Percentiles rank a stretch among this genome's conserved stretches.
Conservation (phyloP, 2,888 invertebrate genomes). For the Polyommatus icarus region DNA sequence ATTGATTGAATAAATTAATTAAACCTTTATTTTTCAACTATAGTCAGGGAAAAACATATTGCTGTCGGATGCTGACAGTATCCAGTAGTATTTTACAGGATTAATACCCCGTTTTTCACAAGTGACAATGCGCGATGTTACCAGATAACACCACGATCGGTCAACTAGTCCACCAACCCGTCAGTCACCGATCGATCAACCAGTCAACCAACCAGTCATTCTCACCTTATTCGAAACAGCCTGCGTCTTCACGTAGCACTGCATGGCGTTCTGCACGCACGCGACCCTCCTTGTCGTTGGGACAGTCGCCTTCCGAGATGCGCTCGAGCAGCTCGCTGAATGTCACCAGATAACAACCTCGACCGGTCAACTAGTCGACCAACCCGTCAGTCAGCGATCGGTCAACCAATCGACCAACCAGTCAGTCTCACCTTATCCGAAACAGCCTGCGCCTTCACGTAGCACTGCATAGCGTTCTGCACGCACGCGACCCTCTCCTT, state of each 20-base stretch:
- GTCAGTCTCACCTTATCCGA: slow-evolving; percentile 79
- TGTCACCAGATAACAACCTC: slow-evolving; percentile 70
- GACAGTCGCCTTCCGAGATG: slow-evolving; percentile 39
- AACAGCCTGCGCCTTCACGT: slow-evolving; percentile 73
- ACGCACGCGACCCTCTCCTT: slow-evolving; percentile 58
- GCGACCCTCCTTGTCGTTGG: slow-evolving; percentile 57
- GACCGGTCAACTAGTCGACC: too few species aligned
- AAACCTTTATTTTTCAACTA: too few species aligned
- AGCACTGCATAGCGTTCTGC: slow-evolving; percentile 77
- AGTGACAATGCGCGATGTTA: too few species aligned
- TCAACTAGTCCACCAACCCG: too few species aligned
- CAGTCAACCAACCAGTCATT: background rate
- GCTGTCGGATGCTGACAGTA: too few species aligned
- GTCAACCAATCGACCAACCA: too few species aligned
- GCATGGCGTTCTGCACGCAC: slow-evolving; percentile 70
- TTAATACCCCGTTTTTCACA: too few species aligned
- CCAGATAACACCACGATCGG: too few species aligned
- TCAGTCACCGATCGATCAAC: background rate
- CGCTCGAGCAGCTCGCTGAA: slow-evolving; percentile 41
- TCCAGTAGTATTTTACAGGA: too few species aligned
- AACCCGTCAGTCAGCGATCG: background rate
- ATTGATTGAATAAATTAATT: too few species aligned
- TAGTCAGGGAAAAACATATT: too few species aligned
- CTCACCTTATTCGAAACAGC: slow-evolving; percentile 81
- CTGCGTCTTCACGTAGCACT: slow-evolving; percentile 74